These are phyloP conservation scores for Ylistrum balloti DNA, from an alignment of 1,140 invertebrate species.

Conservation along the genomic window DNA sequence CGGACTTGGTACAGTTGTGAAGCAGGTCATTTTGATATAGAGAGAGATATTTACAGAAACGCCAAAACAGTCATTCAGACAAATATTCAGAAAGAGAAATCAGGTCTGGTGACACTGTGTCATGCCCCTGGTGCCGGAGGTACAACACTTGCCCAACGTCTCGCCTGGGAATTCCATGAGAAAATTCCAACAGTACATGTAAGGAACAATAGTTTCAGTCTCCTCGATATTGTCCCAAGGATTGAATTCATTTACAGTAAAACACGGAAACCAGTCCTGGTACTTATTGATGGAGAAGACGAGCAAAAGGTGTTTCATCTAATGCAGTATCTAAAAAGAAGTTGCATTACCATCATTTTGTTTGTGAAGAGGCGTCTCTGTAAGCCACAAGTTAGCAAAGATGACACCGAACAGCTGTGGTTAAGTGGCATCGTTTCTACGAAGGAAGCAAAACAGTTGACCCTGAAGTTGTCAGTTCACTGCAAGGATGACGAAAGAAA, in stretches of 20 bases:
- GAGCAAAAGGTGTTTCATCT: slow-evolving; percentile 62
- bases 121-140: slow-evolving; percentile 66
- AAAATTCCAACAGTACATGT: slow-evolving; percentile 57
- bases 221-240: slow-evolving; percentile 46
- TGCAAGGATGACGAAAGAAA: slow-evolving; percentile 51
- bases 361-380: slow-evolving; percentile 61
- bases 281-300: slow-evolving; percentile 69
- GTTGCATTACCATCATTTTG: slow-evolving; percentile 57
- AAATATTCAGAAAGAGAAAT: slow-evolving; percentile 56
- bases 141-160: slow-evolving; percentile 61
- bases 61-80: slow-evolving; percentile 55
- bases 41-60: slow-evolving; percentile 58
- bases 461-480: slow-evolving; percentile 53
- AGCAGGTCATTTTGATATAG: slow-evolving; percentile 60
- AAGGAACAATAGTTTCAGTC: neutral
- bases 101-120: slow-evolving; percentile 52
- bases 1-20: slow-evolving; percentile 61
- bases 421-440: slow-evolving; percentile 55
- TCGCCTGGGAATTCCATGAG: slow-evolving; percentile 61
- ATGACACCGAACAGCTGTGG: neutral
- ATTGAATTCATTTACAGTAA: slow-evolving; percentile 54
- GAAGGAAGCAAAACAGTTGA: slow-evolving; percentile 55
- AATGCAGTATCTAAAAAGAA: slow-evolving; percentile 43
- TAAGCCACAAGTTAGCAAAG: neutral
- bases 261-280: slow-evolving; percentile 58